Conservation (phyloP, 2,113 vertebrate species). For the Erythrocercus mccallii region DNA sequence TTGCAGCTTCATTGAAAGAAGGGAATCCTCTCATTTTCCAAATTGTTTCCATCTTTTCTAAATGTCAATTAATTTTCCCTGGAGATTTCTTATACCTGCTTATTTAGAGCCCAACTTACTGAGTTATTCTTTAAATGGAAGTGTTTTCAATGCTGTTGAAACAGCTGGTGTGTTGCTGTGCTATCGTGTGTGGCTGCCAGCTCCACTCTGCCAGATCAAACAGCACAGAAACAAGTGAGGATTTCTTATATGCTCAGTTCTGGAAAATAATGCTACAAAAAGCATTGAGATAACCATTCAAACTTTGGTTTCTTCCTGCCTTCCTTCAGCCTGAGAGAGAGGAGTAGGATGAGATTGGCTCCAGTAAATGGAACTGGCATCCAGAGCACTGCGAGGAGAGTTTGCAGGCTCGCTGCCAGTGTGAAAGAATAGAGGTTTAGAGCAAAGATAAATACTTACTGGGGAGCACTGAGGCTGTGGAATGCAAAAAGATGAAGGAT, state of each 20-base stretch:
- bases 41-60: conserved; percentile 43
- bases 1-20: conserved; percentile 24
- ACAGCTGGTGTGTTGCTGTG: not conserved
- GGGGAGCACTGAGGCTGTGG: not conserved
- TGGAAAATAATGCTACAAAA: not conserved
- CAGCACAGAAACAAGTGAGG: not conserved
- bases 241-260: not conserved
- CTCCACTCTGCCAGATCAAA: not conserved
- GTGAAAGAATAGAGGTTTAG: not conserved
- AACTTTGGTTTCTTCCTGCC: not conserved
- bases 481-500: not conserved
- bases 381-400: not conserved
- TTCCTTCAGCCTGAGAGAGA: not conserved
- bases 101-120: conserved; percentile 48
- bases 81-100: conserved; percentile 54
- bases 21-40: conserved; percentile 55
- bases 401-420: not conserved
- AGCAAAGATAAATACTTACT: conserved; percentile 35
- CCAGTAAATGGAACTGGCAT: not conserved
- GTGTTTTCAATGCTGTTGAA: conserved; percentile 38
- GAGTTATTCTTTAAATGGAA: conserved; percentile 52
- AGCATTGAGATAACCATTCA: not conserved
- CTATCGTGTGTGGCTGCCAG: not conserved
- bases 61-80: conserved; percentile 59
- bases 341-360: not conserved